These are phyloP conservation scores for Clistopyga incitator DNA, from an alignment of 2,888 invertebrate species.

Conservation along the genomic window DNA sequence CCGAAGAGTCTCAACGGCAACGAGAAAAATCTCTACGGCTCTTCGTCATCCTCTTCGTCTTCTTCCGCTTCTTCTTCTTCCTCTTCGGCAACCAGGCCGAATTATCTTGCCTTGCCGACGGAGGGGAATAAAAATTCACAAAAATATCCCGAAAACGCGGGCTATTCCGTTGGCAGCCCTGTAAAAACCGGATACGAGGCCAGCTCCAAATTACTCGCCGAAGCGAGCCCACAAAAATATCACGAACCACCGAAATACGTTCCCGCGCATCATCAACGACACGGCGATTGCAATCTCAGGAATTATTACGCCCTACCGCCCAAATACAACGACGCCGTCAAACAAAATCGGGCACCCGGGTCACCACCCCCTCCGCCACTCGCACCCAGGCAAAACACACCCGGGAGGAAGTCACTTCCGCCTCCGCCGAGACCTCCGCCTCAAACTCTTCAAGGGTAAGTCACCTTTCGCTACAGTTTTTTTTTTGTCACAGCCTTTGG, in stretches of 20 bases:
- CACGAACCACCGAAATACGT: conserved; percentile 80
- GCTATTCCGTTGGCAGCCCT: conserved; percentile 74
- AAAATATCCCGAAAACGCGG: conserved; percentile 65
- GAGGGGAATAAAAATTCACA: conserved; percentile 61
- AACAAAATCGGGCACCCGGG: conserved; percentile 73
- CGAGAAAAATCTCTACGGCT: conserved; percentile 65
- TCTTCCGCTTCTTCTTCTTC: conserved; percentile 37
- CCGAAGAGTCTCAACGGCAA: conserved; percentile 55
- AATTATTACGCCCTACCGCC: conserved; percentile 77
- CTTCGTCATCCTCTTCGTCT: conserved; percentile 40
- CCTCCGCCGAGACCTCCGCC: conserved; percentile 82
- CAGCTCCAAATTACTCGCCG: conserved; percentile 75
- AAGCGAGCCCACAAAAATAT: conserved; percentile 78
- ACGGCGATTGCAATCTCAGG: conserved; percentile 71
- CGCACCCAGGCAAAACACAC: conserved; percentile 80
- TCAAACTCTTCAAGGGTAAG: conserved; percentile 78
- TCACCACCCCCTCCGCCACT: conserved; percentile 80
- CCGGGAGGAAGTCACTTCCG: conserved; percentile 80
- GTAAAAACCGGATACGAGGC: conserved; percentile 80
- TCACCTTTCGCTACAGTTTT: conserved; percentile 38
- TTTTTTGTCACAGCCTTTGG: too few species aligned
- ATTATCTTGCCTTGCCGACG: conserved; percentile 72
- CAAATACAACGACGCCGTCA: conserved; percentile 78
- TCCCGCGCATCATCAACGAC: conserved; percentile 73
- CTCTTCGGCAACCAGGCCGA: conserved; percentile 70